Base-by-base conservation (phyloP, 2,888 invertebrate species). In the Cepaea hortensis region DNA sequence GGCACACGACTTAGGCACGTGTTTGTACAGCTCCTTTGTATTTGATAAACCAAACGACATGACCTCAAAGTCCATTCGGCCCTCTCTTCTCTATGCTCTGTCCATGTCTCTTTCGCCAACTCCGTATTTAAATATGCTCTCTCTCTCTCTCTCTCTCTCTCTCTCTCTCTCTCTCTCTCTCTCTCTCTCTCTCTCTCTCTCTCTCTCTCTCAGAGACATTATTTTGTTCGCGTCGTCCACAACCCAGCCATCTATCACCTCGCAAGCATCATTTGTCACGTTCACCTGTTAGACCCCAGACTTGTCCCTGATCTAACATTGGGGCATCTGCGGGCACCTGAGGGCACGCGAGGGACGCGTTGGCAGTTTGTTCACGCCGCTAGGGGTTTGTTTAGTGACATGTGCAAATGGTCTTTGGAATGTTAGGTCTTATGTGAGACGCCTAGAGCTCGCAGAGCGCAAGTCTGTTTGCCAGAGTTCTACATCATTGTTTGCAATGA, bases 361-460 rank as follows among this genome's bases (percentile, higher is more conserved):
- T 84, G 15, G n/a, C 76, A 77, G 84, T 84, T 84, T 84, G 84
- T 77, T 84, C 84, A 77, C 84, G 84, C 77, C 84, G 77, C 23
- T 77, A 48, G 3, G n/a, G 23, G 84, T 84, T 84, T 76, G 23
- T 23, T 65, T 55, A 77, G 84, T 50, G 77, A 23, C 62, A 48
- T 65, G 77, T 75, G 77, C 77, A 84, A 84, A 84, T 77, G 84
- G 48, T n/a, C 77, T 62, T 46, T 9, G 65, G 84, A 84, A 84
- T 84, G 84, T 61, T 50, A 35, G 76, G 77, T 72, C 81, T 81
- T 68, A 50, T 35, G 81, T 48, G 50, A 62, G 81, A 81, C 70
- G 81, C 68, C 72, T 81, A n/a, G 50, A 50, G 70, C 81, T 72
- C 3, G 23, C 70, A 18, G 20, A 81, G 68, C 72, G 46, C 3